Base-by-base conservation (phyloP, 2,888 invertebrate species). In the Apamea anceps region DNA sequence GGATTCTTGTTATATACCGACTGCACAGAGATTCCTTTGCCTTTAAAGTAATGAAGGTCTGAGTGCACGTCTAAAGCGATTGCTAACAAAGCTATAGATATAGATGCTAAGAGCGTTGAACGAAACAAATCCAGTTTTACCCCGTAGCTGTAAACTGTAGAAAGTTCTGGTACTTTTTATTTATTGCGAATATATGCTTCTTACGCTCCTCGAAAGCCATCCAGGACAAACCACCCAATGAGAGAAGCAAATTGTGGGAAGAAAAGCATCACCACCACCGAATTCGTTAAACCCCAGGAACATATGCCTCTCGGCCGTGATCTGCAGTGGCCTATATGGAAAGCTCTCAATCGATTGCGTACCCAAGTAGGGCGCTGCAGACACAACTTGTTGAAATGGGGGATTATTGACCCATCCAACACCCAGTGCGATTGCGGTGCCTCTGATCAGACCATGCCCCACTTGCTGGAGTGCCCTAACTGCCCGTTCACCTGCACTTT, bases 31-130 rank as follows among this genome's bases (percentile, higher is more conserved):
- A 87, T 89, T 86, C 85, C 80, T 80, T 80, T 48, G 75, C 84
- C 85, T 83, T 88, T 84, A 82, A 79, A 80, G 85, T 72, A 70
- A 68, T 37, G 54, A 80, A 85, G 79, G 77, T 57, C 77, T 77
- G 75, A 71, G 57, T 80, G 63, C 83, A 83, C 79, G 51, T 78
- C n/a, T n/a, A 37, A 66, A 75, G 81, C 85, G 51, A 81, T 87
- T 68, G 77, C 81, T 84, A 86, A 79, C 84, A 81, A 88, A 77
- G 79, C 86, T 88, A 81, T 76, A 70, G 18, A 73, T 70, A 32
- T 66, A 54, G 18, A 66, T 65, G 62, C 37, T 25, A 63, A 32
- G 21, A 72, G 65, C 42, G 57, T 65, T 77, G 51, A 54, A 80
- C 48, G 66, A 77, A 73, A 48, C 21, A 42, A 66, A 67, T 73